Conservation (phyloP, 37 sponge, comb jelly and placozoan genomes). For the Spongilla lacustris region DNA sequence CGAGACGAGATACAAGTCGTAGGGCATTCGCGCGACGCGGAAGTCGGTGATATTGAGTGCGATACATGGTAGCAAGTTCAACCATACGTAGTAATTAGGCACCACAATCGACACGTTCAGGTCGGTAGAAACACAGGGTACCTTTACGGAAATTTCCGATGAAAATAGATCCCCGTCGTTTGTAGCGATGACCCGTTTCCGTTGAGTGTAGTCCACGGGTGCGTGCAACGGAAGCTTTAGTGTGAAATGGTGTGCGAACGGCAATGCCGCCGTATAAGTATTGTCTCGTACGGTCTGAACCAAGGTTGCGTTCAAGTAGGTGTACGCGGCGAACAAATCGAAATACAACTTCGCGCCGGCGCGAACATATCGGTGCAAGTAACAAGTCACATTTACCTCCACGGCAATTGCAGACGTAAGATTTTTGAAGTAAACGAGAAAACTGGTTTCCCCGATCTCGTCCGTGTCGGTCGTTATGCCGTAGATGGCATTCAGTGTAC, state of each 20-base stretch:
- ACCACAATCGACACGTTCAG: not conserved
- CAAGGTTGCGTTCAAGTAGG: not conserved
- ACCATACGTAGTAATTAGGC: not conserved
- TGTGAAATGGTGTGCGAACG: not conserved
- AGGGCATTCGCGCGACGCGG: not conserved
- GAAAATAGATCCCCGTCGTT: not conserved
- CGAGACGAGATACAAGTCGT: not conserved
- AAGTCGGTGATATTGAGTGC: not conserved
- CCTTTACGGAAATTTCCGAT: not conserved
- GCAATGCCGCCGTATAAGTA: not conserved
- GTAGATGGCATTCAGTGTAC: not conserved
- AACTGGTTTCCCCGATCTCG: not conserved
- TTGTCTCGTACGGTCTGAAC: not conserved
- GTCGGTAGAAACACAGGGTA: not conserved
- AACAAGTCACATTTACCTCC: not conserved
- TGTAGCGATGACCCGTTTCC: not conserved
- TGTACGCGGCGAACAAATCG: not conserved
- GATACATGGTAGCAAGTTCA: not conserved
- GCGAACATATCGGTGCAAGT: not conserved
- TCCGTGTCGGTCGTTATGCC: not conserved
- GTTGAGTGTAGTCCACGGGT: not conserved
- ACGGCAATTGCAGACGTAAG: not conserved
- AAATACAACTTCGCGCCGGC: not conserved
- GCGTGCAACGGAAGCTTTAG: not conserved
- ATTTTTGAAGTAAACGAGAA: not conserved